Base-by-base conservation (phyloP, 2,888 invertebrate genomes). In the Selenia dentaria region DNA sequence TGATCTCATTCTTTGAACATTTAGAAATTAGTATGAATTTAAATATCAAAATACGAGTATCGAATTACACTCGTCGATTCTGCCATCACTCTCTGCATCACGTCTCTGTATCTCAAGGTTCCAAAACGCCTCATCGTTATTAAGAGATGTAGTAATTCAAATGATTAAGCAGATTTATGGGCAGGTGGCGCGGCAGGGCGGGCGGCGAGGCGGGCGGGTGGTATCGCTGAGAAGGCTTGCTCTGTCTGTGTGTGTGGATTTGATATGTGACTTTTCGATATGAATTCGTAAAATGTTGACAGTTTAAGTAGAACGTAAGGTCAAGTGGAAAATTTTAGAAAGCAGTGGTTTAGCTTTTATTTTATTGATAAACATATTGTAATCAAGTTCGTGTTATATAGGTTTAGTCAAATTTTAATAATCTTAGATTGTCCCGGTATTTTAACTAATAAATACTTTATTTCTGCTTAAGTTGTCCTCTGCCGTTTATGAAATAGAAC, bases 141-240 rank as follows among this genome's bases (percentile, higher is more conserved):
- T 70, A 67, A 63, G 68, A 61, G 65, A 65, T 58, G 70, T 63
- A 68, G 77, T 77, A 80, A 78, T 74, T 82, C 79, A 78, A 79
- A 79, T 81, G 79, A 80, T 83, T 81, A 82, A 69, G 70, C 65
- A 74, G 80, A 81, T 82, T 81, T 83, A 81, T 79, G 69, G 59
- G 63, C 54, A 64, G 61, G 45, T 36, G 55, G 64, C 55, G 64
- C 59, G 42, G 43, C 49, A 43, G 54, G 36, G 50, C 37, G 52
- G 50, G 51, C 39, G 50, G 64, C 55, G 64, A 59, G 42, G 43
- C 49, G 54, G 36, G 50, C 37, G 52, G 50, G 51, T 38, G 50
- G 47, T 38, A 39, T 47, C 37, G 18, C 39, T 9, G 24, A 24
- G 34, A 14, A 16, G 50, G 34, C 51, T 50, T 31, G 29, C 45